Base-by-base conservation (phyloP, 2,113 vertebrate genomes). In the Columba janthina region DNA sequence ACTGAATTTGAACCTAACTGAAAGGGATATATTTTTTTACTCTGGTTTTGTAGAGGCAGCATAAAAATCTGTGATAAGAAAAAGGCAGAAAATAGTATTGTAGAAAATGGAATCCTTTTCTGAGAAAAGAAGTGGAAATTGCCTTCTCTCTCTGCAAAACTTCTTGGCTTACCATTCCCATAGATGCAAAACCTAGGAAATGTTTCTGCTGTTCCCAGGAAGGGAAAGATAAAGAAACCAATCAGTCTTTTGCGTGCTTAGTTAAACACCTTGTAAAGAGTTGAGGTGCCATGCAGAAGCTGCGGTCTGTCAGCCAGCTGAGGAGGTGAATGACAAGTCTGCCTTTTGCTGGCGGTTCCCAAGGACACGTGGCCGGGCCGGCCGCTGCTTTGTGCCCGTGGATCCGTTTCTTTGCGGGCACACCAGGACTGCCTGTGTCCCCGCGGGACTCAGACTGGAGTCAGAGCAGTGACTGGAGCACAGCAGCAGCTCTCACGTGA, bases 321-420 rank as follows among this genome's bases (percentile, higher is more conserved):
- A 44, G 44, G 17, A 44, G 16, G 16, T 44, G 16, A 44, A 17
- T 18, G n/a, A 34, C 48, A 26, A 48, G 24, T 76, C 11, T 44
- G 44, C 44, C 44, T 44, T 44, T 44, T 44, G 6, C 44, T 42
- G 15, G 42, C 42, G 15, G 42, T 42, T 7, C 42, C 42, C 42
- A 42, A 16, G 40, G 40, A 12, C 40, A 40, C 28, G 53, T 25
- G 50, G 5, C 74, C 54, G 13, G 10, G 32, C 10, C 44, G 46
- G 51, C 3, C 7, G 0, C 1, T 8, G 46, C 57, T 69, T 29
- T 46, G 22, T 56, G 51, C 25, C 0, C 0, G 0, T n/a, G 28
- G 5, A 2, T 12, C 0, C 0, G 2, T 28, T 65, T 29, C n/a
- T 77, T 69, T 12, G 13, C 5, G 1, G 20, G 77, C 31, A 67